Evolutionary conservation across 1,140 invertebrate species (phyloP), one percentile per base, ranked within the genome.

Genomic region (Dendroctonus valens): DNA sequence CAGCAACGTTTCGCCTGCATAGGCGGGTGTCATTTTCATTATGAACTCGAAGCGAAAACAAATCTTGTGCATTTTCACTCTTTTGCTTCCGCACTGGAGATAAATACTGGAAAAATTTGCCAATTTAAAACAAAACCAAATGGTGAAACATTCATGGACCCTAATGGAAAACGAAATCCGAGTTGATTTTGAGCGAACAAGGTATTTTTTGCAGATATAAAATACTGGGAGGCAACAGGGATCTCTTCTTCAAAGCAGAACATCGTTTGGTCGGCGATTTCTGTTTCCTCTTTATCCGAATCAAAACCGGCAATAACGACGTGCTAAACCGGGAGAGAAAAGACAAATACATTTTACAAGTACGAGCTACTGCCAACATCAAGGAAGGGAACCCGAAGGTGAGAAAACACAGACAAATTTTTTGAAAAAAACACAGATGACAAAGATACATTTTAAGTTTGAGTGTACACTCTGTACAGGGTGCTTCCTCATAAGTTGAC

Each of bases 201-300:
- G 26, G 26, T 26, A 26, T 26, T 26, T 54, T n/a, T 60, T 59
- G 9, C 58, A 87, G 89, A 65, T 94, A 88, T 78, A 88, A 89
- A 71, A 95, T 98, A 77, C 82, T 89, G 11, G 85, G 84, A 68
- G 93, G 94, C 38, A 93, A 97, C 79, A 85, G 87, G 38, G 89
- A 93, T 62, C 91, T 92, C 74, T 90, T 97, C 75, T 98, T 98
- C 81, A 96, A 95, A 77, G 92, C 92, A 0, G 94, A 97, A 76
- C 88, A 93, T 58, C 82, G 87, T 11, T 79, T 87, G 39, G 89
- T 98, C 8, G 95, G 94, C 15, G 92, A 97, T 81, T 97, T 97
- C 83, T 94, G 90, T 79, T 98, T 98, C 78, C 83, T 98, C 26
- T 82, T 90, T 40, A 87, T 98, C 61, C 83, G 94, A 70, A 96